phyloP scores from a whole-genome alignment of 1,140 invertebrate species.

The Drosophila aff. region DNA sequence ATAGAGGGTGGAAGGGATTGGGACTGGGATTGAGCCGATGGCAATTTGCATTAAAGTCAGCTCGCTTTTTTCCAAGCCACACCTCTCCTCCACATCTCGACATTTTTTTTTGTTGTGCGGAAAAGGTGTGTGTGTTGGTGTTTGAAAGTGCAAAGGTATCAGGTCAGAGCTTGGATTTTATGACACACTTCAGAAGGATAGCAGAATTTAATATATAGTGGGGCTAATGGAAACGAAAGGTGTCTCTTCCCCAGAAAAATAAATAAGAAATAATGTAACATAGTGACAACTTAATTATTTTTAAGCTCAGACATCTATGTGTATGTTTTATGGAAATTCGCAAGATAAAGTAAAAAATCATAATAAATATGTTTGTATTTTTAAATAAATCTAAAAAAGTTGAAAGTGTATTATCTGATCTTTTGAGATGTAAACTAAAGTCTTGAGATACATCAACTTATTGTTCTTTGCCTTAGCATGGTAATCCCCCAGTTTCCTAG shows the following conservation, averaged over 20 bases:
- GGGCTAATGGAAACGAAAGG: neutral
- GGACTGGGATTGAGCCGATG: constrained; percentile 45
- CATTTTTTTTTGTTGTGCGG: constrained; percentile 24
- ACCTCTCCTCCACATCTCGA: constrained; percentile 24
- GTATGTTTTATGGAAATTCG: too few species aligned
- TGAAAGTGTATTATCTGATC: too few species aligned
- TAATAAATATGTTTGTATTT: too few species aligned
- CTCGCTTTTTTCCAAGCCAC: constrained; percentile 42
- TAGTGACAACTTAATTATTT: too few species aligned
- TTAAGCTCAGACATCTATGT: too few species aligned
- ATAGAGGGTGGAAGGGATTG: constrained; percentile 19
- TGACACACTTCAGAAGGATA: constrained; percentile 22
- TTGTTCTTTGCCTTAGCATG: too few species aligned
- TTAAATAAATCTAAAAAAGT: too few species aligned
- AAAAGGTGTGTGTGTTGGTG: constrained; percentile 12
- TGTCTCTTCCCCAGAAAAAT: neutral
- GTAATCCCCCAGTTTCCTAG: neutral
- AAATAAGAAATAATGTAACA: neutral
- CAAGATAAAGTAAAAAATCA: too few species aligned
- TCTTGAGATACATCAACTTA: too few species aligned
- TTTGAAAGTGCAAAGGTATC: constrained; percentile 27
- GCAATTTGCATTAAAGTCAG: constrained; percentile 79
- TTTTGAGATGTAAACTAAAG: too few species aligned
- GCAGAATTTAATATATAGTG: constrained; percentile 6
- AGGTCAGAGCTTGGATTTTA: constrained; percentile 27